Base-by-base conservation (phyloP, 2,888 invertebrate genomes). In the Chelonus formosanus region DNA sequence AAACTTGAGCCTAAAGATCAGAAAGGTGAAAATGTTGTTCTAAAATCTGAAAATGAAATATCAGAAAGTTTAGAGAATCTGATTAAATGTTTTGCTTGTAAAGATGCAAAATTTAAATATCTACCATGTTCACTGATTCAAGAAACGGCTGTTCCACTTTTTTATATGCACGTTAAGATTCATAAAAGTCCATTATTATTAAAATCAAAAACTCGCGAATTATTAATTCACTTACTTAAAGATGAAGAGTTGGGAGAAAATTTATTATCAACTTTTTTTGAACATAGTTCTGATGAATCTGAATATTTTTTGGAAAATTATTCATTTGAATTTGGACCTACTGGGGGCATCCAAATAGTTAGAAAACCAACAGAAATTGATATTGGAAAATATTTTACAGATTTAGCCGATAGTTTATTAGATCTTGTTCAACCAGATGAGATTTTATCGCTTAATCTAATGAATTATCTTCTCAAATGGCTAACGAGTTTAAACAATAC, bases 391-490 rank as follows among this genome's bases (percentile, higher is more conserved):
- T 78, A 73, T 45, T 65, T 78, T 45, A 76, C 80, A 55, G 77
- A 80, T 69, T 73, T 80, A 48, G 78, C 78, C 2, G 83, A 84
- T 55, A 75, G 74, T 60, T 65, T 86, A 20, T 75, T 79, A 45
- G 75, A 84, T 58, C 70, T 86, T 55, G 71, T 84, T 10, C 74
- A 77, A 56, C 74, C 71, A 40, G 77, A 83, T 57, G 72, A 72
- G 36, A 32, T 63, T 43, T 63, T 85, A 7, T 75, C 78, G n/a
- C 76, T 75, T 7, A 70, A 69, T 45, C 76, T 86, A 59, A 86
- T 87, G 66, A 77, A 76, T 34, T 86, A 84, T 73, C 75, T 86
- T 10, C 73, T 87, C 40, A 54, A 64, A n/a, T 65, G 62, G 60
- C 69, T 86, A 31, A 68, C 74, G 0, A 66, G 55, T 36, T 65